Conservation (phyloP, 2,888 invertebrate species). For the Pyrochroa serraticornis region DNA sequence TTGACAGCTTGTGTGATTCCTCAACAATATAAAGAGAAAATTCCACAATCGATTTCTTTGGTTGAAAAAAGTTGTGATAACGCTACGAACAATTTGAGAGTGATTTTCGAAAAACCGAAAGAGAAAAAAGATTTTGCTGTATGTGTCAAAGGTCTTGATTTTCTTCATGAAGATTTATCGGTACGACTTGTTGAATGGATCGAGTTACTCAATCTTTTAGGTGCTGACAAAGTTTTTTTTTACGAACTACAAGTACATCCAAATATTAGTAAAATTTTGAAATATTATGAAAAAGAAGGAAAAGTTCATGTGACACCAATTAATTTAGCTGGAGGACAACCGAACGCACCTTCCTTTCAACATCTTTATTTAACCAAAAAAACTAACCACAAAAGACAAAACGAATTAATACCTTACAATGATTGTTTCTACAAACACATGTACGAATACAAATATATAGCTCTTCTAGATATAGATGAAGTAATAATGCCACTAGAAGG, state of each 20-base stretch:
- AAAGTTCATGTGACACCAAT: constrained; percentile 73
- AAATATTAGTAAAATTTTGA: constrained; percentile 83
- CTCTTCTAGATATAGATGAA: constrained; percentile 92
- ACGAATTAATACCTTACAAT: constrained; percentile 95
- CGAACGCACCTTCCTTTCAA: constrained; percentile 86
- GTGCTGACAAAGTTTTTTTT: constrained; percentile 90
- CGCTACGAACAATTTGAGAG: constrained; percentile 82
- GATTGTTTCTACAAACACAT: constrained; percentile 94
- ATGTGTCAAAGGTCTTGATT: constrained; percentile 93
- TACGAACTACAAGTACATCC: constrained; percentile 92
- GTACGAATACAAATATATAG: constrained; percentile 87
- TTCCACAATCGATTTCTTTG: constrained; percentile 84
- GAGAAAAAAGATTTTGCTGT: constrained; percentile 84
- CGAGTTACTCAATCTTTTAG: constrained; percentile 82
- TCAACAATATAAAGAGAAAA: constrained; percentile 70
- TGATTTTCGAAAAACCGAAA: constrained; percentile 78
- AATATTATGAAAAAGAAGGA: constrained; percentile 63
- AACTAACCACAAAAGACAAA: constrained; percentile 91
- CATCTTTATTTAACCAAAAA: constrained; percentile 90
- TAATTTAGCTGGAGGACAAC: constrained; percentile 87
- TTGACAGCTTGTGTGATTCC: constrained; percentile 89
- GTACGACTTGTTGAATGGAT: constrained; percentile 94
- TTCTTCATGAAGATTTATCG: constrained; percentile 88
- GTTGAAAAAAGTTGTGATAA: constrained; percentile 86
- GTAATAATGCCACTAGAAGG: constrained; percentile 87